Evolutionary conservation across 2,113 vertebrate species (phyloP).

Genomic region (Patagioenas fasciata): DNA sequence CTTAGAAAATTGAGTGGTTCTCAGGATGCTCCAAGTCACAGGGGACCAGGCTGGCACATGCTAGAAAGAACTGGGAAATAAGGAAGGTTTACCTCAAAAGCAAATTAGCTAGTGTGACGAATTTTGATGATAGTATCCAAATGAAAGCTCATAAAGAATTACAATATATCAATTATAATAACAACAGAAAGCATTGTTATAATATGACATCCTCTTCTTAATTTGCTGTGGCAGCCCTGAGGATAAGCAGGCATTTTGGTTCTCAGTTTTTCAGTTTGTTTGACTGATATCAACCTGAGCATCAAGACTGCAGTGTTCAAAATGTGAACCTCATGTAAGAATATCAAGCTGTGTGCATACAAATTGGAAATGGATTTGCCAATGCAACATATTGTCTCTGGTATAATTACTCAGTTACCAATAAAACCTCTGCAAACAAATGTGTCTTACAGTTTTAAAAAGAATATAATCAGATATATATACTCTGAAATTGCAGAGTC

Average conservation of each 20-base stretch:
- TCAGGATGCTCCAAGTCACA: neutral
- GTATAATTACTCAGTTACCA: neutral
- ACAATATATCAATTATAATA: neutral
- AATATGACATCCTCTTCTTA: neutral
- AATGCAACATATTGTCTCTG: neutral
- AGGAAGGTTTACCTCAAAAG: neutral
- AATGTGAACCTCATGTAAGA: neutral
- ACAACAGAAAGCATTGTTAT: neutral
- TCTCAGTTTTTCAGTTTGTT: neutral
- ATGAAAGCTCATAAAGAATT: neutral
- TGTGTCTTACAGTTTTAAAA: neutral
- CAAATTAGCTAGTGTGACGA: neutral
- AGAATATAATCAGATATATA: neutral
- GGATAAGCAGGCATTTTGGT: neutral
- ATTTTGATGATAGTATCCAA: neutral
- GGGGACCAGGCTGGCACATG: neutral
- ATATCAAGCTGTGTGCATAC: neutral
- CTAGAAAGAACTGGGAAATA: neutral
- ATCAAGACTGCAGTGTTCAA: neutral
- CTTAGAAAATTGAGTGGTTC: neutral
- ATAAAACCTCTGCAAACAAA: conserved; percentile 35
- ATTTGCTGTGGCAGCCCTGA: neutral
- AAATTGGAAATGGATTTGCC: neutral
- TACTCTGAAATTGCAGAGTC: neutral
- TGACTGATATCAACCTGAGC: neutral